phyloP scores from a whole-genome alignment of 2,797 vertebrate genomes.

The Fistularia tabacaria region DNA sequence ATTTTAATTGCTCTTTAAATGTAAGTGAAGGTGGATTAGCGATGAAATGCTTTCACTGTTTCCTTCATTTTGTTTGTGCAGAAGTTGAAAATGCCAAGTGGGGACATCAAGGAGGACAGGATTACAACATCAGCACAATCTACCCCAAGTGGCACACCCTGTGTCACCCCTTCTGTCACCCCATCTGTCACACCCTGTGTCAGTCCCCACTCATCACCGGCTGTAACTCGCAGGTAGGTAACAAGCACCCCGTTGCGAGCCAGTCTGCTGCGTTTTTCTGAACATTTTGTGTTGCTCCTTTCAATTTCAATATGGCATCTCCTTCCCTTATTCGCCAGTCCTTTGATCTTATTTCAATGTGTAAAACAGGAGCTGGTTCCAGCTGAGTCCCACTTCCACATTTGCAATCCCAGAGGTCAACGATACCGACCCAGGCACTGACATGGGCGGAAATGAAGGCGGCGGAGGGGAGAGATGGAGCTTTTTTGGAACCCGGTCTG shows the following conservation, averaged over 20 bases:
- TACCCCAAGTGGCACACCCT: conserved; percentile 72
- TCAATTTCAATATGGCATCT: not conserved
- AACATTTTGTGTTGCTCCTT: not conserved
- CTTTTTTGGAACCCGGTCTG: conserved; percentile 71
- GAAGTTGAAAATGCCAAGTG: conserved; percentile 79
- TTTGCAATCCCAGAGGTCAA: conserved; percentile 50
- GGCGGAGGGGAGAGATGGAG: conserved; percentile 73
- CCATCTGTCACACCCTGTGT: conserved; percentile 56
- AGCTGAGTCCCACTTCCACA: conserved; percentile 58
- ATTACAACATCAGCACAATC: conserved; percentile 75
- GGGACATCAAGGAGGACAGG: conserved; percentile 77
- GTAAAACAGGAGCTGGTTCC: conserved; percentile 72
- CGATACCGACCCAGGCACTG: conserved; percentile 36
- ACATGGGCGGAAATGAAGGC: conserved; percentile 74
- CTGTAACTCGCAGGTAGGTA: conserved; percentile 68
- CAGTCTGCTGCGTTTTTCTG: not conserved
- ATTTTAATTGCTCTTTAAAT: too few species aligned
- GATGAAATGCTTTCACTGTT: too few species aligned
- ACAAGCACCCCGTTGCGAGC: not conserved
- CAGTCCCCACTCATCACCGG: conserved; percentile 65
- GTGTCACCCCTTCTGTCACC: conserved; percentile 40
- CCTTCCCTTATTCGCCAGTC: not conserved
- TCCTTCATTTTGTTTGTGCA: conserved; percentile 30
- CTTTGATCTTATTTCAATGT: conserved; percentile 5
- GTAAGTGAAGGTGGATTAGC: too few species aligned